Percentiles rank a stretch among this genome's conserved stretches.
These are phyloP conservation scores for Oxytorus armatus DNA, from an alignment of 2,888 invertebrate genomes.

Conservation along the genomic window DNA sequence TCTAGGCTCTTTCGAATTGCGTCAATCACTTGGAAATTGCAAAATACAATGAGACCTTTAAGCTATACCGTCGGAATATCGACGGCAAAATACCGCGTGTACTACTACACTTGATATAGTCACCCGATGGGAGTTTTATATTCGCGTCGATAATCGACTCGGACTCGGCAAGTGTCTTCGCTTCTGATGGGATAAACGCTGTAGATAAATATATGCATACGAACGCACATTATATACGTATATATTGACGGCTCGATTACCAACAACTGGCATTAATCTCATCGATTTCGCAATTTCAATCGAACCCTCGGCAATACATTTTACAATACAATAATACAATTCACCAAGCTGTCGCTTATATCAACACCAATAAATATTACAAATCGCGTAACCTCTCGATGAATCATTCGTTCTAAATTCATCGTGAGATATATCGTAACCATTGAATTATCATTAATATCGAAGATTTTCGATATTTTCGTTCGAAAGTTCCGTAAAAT, in stretches of 20 bases:
- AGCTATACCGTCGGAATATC: constrained; percentile 50
- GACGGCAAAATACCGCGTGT: constrained; percentile 49
- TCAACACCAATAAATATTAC: constrained; percentile 27
- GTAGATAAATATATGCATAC: constrained; percentile 52
- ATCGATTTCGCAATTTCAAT: constrained; percentile 64
- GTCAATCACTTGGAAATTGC: constrained; percentile 66
- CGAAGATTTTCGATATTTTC: constrained; percentile 19
- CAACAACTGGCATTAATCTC: constrained; percentile 63
- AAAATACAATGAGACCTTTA: constrained; percentile 71
- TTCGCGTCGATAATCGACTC: constrained; percentile 64
- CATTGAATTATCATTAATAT: constrained; percentile 30
- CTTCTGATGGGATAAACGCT: constrained; percentile 58
- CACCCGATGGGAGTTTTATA: constrained; percentile 52
- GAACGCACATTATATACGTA: constrained; percentile 3
- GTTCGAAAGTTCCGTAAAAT: constrained; percentile 16
- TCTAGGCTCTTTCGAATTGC: constrained; percentile 58
- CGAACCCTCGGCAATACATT: constrained; percentile 58
- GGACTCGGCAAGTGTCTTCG: constrained; percentile 62
- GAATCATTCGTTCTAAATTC: constrained; percentile 57
- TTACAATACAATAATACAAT: constrained; percentile 52
- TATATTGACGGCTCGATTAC: constrained; percentile 19
- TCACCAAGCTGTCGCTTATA: constrained; percentile 6
- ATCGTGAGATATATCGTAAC: not conserved
- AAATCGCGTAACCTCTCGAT: constrained; percentile 41
- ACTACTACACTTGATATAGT: constrained; percentile 44